Evolutionary conservation across 2,113 vertebrate species (phyloP), one percentile per base, ranked within the genome.

Genomic region (Lichenostomus cassidix): DNA sequence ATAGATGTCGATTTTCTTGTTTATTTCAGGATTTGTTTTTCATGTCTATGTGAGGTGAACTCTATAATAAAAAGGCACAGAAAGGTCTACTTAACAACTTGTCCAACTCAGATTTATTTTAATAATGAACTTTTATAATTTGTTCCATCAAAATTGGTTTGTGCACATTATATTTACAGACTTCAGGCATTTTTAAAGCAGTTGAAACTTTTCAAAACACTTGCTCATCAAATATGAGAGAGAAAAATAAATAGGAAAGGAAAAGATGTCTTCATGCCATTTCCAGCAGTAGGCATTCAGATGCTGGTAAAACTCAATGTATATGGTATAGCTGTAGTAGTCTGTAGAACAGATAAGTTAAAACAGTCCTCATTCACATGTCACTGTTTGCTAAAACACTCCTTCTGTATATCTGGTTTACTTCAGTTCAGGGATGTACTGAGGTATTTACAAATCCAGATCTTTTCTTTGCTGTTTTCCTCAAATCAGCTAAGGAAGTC

Each of bases 111-210:
- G 25, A 65, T 33, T 67, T 55, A 70, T 56, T 25, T 21, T 77
- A 62, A 35, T 50, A 77, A 70, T 20, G 6, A 59, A 31, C 42
- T 5, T 44, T 49, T 58, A 33, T 35, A 1, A 35, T 75, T 90
- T 64, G 21, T 15, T 63, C 9, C 8, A 12, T 64, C 16, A n/a
- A 5, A 50, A 35, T 18, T 1, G 0, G 5, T 59, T 68, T 70
- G 2, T 50, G 73, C 19, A 60, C 7, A 9, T 20, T 6, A 56
- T n/a, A 44, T 7, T 70, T 91, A 20, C 1, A 27, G 31, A 42
- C 7, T 31, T 47, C 16, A 83, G 10, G 76, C 47, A 9, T 31
- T 46, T 88, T 77, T 49, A n/a, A 50, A 20, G 20, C 3, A 14
- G 0, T 39, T 84, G 20, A 9, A 68, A 67, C 6, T 22, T 75